Base-by-base conservation (phyloP, 2,113 vertebrate species). In the Noctilio leporinus region DNA sequence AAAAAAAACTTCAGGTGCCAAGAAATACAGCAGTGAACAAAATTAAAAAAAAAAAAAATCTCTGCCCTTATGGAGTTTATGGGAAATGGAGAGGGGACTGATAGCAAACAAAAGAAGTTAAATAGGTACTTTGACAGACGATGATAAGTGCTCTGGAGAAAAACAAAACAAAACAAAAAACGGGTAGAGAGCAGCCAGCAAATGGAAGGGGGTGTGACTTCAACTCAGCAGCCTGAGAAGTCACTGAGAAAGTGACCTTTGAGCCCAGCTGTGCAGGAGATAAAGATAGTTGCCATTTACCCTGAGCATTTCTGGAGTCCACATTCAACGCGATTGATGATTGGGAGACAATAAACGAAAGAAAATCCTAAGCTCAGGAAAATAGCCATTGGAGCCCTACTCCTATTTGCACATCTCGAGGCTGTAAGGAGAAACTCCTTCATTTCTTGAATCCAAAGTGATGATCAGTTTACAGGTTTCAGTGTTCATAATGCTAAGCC, bases 111-210 rank as follows among this genome's bases (percentile, higher is more conserved):
- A 64, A 94, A 69, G 59, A 82, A 69, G n/a, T 43, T 22, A 73
- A 86, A 76, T 17, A 49, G 26, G 20, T 94, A 49, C 38, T 82
- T 53, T 72, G 49, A 92, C 49, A 73, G 83, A 82, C 22, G 24
- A 47, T 59, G 30, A 16, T 84, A 43, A 5, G 0, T 86, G 10
- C 24, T 35, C 40, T 47, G 53, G 33, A 55, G 30, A 81, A 90
- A 93, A 67, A 93, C 28, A 16, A 84, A 90, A 53, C 26, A 76
- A 95, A 43, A 86, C 83, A 86, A 15, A 86, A 86, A 86, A 15
- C 14, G 17, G 35, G 35, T 45, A 47, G 80, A 72, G 20, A 64
- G 62, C 6, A 2, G 55, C 69, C 33, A 45, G 80, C 0, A 7
- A 30, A 12, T 64, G 43, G 65, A 33, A 70, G 15, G 9, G 20